Base-by-base conservation (phyloP, 2,113 vertebrate genomes). In the Dipodomys ordii region DNA sequence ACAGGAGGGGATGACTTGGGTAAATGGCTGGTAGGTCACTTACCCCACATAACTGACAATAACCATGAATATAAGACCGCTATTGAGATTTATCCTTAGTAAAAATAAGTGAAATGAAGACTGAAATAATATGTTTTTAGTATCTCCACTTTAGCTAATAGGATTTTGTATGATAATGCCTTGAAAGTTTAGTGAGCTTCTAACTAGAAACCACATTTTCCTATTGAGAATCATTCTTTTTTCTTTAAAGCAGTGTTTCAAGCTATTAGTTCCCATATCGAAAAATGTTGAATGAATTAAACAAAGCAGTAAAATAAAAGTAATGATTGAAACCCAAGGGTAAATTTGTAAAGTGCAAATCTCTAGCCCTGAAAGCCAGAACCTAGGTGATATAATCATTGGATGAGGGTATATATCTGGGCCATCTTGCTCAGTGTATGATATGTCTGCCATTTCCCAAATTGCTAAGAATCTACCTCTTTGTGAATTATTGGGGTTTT, bases 261-360 rank as follows among this genome's bases (percentile, higher is more conserved):
- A 87, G 77, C 23, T 62, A 86, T 30, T 93, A 78, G 96, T 94
- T 78, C 46, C 53, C 65, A 53, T 85, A 94, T 82, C 44, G 91
- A 95, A 95, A 91, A 97, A 92, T 76, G 85, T 35, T 62, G 28
- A 96, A 95, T 91, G 94, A 97, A 97, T 86, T 60, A 95, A 97
- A 94, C 69, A 96, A 93, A 91, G 64, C 49, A 71, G 18, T 39
- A 82, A 90, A 94, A 60, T 86, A 88, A 88, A 96, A 86, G 74
- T 80, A 87, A 94, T 86, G 76, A 92, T 30, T 46, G 7, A 78
- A 80, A 71, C 72, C 91, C 62, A 88, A 78, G 12, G 35, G 32
- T 80, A 84, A 95, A 87, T 93, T 91, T 91, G 83, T 85, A 90
- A 95, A 86, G 85, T 90, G 28, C 81, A 86, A 94, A 90, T 88